These are phyloP conservation scores for Cliona cf. orientalis DNA, from an alignment of 37 sponge, comb jelly and placozoan genomes.

Conservation along the genomic window DNA sequence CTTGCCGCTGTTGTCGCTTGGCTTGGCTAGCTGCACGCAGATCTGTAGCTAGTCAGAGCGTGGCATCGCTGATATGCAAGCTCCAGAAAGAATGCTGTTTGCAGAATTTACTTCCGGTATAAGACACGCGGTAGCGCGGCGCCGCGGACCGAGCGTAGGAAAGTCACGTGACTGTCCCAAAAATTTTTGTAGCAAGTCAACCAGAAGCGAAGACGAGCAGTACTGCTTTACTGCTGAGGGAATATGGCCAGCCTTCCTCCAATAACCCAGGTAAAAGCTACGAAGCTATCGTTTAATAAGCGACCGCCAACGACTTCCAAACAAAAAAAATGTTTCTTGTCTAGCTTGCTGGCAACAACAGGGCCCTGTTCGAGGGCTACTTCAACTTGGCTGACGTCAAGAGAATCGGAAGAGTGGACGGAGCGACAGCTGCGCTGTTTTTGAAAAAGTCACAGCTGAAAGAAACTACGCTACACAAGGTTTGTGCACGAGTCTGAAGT, in stretches of 20 bases:
- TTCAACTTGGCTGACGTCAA: conserved; percentile 63
- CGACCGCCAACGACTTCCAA: background rate
- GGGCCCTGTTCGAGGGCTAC: conserved; percentile 69
- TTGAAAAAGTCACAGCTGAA: conserved; percentile 78
- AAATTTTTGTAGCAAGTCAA: no score
- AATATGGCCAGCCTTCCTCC: conserved; percentile 48
- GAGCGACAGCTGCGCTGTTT: conserved; percentile 62
- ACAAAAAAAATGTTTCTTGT: background rate
- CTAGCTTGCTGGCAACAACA: conserved; percentile 64
- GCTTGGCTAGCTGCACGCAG: no score
- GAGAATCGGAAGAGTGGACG: conserved; percentile 56
- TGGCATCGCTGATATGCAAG: no score
- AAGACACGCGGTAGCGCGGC: no score
- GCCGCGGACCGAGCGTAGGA: no score
- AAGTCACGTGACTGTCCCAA: no score
- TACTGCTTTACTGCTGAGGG: background rate
- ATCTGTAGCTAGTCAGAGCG: no score
- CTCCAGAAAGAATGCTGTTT: no score
- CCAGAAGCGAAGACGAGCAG: background rate
- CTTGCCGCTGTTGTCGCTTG: no score
- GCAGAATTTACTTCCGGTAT: no score
- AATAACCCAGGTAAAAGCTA: conserved; percentile 26
- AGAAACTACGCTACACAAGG: conserved; percentile 75
- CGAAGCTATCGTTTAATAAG: background rate
- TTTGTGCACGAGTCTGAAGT: conserved; percentile 1